phyloP scores from a whole-genome alignment of 2,888 invertebrate species.

The Alcis repandata region DNA sequence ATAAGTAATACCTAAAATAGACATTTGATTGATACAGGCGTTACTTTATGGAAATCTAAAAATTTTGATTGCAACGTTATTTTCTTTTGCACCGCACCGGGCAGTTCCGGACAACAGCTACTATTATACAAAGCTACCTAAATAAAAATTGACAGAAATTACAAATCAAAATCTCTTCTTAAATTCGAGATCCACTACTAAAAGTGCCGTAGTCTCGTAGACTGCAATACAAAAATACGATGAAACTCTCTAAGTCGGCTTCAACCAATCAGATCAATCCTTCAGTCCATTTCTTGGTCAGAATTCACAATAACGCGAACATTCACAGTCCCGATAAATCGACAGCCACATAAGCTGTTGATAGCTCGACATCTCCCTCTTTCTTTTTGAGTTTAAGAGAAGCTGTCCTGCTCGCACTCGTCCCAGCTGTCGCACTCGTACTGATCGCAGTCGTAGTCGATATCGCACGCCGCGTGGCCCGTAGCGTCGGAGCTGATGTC shows the following conservation, averaged over 20 bases:
- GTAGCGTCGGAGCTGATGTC: slow-evolving; percentile 85
- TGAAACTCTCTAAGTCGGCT: not conserved
- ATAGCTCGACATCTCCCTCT: not conserved
- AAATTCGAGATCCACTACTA: not conserved
- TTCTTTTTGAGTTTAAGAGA: slow-evolving; percentile 67
- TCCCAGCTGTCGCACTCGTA: slow-evolving; percentile 86
- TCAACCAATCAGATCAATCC: not conserved
- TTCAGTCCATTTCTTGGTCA: not conserved
- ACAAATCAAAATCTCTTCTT: not conserved
- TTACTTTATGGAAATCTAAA: too few relatives aligned
- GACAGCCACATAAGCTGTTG: too few relatives aligned
- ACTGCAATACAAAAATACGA: not conserved
- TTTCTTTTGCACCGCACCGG: too few relatives aligned
- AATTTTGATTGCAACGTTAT: too few relatives aligned
- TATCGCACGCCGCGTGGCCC: slow-evolving; percentile 84
- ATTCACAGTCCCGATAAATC: too few relatives aligned
- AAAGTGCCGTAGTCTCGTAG: not conserved
- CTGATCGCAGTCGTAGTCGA: slow-evolving; percentile 83
- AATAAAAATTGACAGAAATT: not conserved
- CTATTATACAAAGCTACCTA: not conserved
- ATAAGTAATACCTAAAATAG: too few relatives aligned
- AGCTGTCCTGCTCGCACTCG: slow-evolving; percentile 85
- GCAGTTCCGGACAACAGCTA: not conserved
- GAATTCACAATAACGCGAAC: not conserved
- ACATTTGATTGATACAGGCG: too few relatives aligned